Evolutionary conservation across 2,888 invertebrate species (phyloP).

Genomic region (Drosophila maculinotata): DNA sequence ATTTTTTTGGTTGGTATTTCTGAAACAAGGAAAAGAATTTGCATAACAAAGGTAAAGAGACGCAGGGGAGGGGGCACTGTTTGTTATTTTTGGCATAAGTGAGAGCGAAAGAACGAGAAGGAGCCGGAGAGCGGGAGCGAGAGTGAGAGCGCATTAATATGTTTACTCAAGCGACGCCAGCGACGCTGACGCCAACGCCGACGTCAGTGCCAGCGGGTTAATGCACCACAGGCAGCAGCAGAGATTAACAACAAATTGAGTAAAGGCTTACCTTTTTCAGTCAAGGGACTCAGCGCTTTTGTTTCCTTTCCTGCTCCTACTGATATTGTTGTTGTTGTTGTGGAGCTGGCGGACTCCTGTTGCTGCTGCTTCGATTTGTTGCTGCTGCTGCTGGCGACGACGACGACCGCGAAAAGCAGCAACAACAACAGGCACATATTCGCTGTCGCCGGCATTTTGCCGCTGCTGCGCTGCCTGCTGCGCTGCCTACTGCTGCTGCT

Average conservation of each 20-base stretch:
- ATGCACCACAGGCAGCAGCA: slow-evolving; percentile 52
- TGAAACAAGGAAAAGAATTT: slow-evolving; percentile 67
- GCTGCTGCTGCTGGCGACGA: slow-evolving; percentile 42
- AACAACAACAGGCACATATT: slow-evolving; percentile 62
- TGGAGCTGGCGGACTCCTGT: slow-evolving; percentile 55
- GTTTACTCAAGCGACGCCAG: slow-evolving; percentile 60
- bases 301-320: too few relatives aligned
- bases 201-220: slow-evolving; percentile 63
- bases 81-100: slow-evolving; percentile 72
- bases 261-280: slow-evolving; percentile 68
- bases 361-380: slow-evolving; percentile 54
- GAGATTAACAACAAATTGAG: slow-evolving; percentile 63
- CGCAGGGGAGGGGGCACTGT: slow-evolving; percentile 16
- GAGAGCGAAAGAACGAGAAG: slow-evolving; percentile 29
- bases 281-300: slow-evolving; percentile 53
- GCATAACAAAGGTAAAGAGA: slow-evolving; percentile 65
- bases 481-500: slow-evolving; percentile 42
- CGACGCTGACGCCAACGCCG: too few relatives aligned
- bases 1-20: slow-evolving; percentile 41
- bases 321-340: too few relatives aligned
- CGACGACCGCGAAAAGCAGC: slow-evolving; percentile 48
- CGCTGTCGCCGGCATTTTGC: slow-evolving; percentile 76
- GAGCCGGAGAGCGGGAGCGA: slow-evolving; percentile 13
- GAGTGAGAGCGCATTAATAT: slow-evolving; percentile 40
- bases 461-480: slow-evolving; percentile 53